A percentile compares a stretch with the other conserved stretches of the same genome.
These are phyloP conservation scores for Harmothoe impar DNA, from an alignment of 2,888 invertebrate species.

Conservation along the genomic window DNA sequence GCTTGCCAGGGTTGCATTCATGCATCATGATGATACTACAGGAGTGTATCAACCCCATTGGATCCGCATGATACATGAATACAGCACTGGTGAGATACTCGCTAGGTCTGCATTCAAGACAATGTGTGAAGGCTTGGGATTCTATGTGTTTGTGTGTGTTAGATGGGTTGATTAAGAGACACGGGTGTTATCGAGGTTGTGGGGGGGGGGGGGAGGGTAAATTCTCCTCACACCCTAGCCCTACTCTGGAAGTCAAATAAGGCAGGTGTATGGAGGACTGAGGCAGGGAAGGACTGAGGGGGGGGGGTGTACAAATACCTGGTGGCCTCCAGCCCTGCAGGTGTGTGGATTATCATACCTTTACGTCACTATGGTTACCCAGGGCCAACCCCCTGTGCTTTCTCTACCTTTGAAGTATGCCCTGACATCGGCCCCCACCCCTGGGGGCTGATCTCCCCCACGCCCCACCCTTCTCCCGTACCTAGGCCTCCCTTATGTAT, in stretches of 20 bases:
- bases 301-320: neutral
- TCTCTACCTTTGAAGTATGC: neutral
- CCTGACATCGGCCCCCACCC: neutral
- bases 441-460: neutral
- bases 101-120: no score
- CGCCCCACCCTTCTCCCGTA: neutral
- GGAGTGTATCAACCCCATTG: no score
- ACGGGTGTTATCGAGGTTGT: no score
- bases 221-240: neutral
- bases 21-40: no score
- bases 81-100: no score
- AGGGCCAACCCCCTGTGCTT: neutral
- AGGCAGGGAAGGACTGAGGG: neutral
- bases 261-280: neutral
- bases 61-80: no score
- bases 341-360: conserved; percentile 13
- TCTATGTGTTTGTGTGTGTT: conserved; percentile 9
- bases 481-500: neutral
- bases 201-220: neutral
- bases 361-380: conserved; percentile 2
- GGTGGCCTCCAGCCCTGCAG: neutral
- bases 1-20: no score
- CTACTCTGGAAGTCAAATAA: conserved; percentile 14
- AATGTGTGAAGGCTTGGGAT: neutral
- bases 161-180: neutral